Conservation (phyloP, 2,888 invertebrate species). For the Plebejus argus region DNA sequence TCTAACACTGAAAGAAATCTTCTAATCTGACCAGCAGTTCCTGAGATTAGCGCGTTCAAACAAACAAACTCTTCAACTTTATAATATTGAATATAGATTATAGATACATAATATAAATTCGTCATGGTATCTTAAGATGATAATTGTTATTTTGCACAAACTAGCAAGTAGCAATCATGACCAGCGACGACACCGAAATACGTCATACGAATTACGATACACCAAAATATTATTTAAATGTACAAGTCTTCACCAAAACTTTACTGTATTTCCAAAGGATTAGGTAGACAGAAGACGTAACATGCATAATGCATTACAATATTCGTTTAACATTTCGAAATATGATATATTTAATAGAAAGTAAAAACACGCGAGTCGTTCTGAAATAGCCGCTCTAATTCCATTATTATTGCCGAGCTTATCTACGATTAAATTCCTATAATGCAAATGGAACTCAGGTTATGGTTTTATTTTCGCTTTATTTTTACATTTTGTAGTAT, state of each 20-base stretch:
- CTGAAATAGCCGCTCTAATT: neutral
- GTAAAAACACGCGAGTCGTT: neutral
- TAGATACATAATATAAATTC: too few species aligned
- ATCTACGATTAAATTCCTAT: slow-evolving; percentile 9
- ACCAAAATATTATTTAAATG: too few species aligned
- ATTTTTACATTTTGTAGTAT: neutral
- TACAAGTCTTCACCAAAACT: neutral
- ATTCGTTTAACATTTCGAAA: neutral
- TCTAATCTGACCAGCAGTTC: too few species aligned
- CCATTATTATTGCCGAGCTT: slow-evolving; percentile 1
- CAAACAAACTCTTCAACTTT: too few species aligned
- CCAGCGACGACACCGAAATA: too few species aligned
- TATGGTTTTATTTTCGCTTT: slow-evolving; percentile 2
- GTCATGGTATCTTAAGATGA: too few species aligned
- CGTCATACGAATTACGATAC: too few species aligned
- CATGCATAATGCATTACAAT: slow-evolving; percentile 5
- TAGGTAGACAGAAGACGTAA: neutral
- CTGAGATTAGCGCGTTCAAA: too few species aligned
- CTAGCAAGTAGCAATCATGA: too few species aligned
- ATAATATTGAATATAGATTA: too few species aligned
- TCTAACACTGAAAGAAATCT: too few species aligned
- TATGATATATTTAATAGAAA: slow-evolving; percentile 2
- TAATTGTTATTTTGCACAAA: too few species aligned
- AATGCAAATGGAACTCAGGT: neutral
- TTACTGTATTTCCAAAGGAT: neutral